Conservation (phyloP, 2,888 invertebrate genomes). For the Megamerina dolium region DNA sequence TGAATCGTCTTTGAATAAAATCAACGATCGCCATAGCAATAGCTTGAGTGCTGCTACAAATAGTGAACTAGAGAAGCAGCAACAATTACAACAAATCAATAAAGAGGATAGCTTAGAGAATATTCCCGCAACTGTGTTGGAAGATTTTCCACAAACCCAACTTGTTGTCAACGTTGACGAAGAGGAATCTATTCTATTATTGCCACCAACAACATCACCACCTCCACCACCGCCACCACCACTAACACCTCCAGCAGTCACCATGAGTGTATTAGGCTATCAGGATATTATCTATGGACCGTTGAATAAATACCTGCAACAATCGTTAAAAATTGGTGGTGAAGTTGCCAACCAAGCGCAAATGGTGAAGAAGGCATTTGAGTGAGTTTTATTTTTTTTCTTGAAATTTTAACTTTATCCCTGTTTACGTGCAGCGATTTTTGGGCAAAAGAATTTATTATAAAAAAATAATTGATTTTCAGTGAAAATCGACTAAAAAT, state of each 20-base stretch:
- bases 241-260: constrained; percentile 29
- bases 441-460: too few species aligned
- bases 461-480: too few species aligned
- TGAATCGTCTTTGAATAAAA: constrained; percentile 32
- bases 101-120: constrained; percentile 32
- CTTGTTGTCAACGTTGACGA: constrained; percentile 17
- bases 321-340: constrained; percentile 77
- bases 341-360: constrained; percentile 76
- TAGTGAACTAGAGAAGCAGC: constrained; percentile 17
- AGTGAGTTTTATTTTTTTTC: constrained; percentile 56
- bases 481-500: too few species aligned
- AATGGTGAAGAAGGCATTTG: constrained; percentile 76
- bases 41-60: constrained; percentile 18
- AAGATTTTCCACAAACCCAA: constrained; percentile 30
- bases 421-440: too few species aligned
- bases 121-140: constrained; percentile 37
- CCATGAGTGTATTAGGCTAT: constrained; percentile 72
- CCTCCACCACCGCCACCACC: constrained; percentile 27
- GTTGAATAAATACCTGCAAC: constrained; percentile 65
- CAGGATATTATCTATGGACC: constrained; percentile 69
- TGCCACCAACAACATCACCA: constrained; percentile 27
- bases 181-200: constrained; percentile 21
- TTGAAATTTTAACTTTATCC: too few species aligned
- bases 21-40: constrained; percentile 34
- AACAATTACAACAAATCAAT: constrained; percentile 15